These are phyloP conservation scores for Formica selysi DNA, from an alignment of 1,140 invertebrate genomes.

Conservation along the genomic window DNA sequence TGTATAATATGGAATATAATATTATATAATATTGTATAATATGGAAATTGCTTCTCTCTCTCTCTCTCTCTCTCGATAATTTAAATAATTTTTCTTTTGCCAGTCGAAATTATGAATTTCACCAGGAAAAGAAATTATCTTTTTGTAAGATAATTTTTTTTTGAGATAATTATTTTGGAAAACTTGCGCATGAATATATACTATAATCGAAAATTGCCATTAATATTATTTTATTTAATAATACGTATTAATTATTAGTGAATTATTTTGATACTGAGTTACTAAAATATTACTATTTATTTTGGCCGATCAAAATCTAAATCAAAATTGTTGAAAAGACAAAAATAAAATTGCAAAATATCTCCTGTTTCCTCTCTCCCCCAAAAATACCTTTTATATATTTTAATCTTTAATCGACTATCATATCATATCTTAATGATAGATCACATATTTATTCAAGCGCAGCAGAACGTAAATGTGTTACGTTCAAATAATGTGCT, in stretches of 20 bases:
- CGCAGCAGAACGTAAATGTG: background rate
- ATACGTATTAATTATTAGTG: background rate
- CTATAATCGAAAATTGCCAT: background rate
- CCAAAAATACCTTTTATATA: background rate
- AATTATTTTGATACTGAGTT: background rate
- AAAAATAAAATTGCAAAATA: background rate
- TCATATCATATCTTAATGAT: background rate
- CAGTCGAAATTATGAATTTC: background rate
- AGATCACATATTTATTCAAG: background rate
- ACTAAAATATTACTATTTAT: constrained; percentile 3
- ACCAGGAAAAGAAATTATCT: background rate
- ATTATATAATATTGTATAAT: background rate
- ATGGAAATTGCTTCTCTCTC: background rate
- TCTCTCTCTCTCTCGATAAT: background rate
- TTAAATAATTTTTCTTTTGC: background rate
- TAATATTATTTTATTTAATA: background rate
- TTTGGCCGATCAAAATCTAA: background rate
- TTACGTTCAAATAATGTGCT: background rate
- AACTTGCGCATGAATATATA: background rate
- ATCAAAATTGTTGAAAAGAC: background rate
- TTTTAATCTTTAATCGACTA: background rate
- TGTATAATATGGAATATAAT: no score
- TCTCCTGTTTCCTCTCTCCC: no score
- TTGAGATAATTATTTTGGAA: background rate
- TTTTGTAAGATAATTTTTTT: background rate